Evolutionary conservation across 1,140 invertebrate species (phyloP).

Genomic region (Eufriesea mexicana): DNA sequence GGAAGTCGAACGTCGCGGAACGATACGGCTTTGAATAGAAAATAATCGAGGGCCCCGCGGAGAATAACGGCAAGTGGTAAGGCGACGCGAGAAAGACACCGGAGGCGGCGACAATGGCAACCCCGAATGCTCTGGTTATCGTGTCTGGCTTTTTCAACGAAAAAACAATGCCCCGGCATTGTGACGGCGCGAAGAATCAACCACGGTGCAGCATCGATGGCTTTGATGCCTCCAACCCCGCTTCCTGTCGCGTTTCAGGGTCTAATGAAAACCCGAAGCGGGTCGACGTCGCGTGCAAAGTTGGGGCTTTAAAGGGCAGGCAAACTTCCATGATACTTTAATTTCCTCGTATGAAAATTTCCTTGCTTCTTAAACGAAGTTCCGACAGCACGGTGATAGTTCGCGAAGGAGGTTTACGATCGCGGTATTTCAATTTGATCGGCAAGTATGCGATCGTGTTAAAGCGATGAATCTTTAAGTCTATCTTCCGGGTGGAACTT

Average conservation of each 20-base stretch:
- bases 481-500: too few relatives aligned
- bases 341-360: too few relatives aligned
- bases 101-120: constrained; percentile 2
- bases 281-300: too few relatives aligned
- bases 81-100: constrained; percentile 27
- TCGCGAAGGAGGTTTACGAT: too few relatives aligned
- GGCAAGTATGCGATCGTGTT: too few relatives aligned
- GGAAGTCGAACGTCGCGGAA: constrained; percentile 16
- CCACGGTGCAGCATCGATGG: constrained; percentile 7
- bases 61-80: constrained; percentile 45
- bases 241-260: neutral
- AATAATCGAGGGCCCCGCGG: constrained; percentile 35
- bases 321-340: too few relatives aligned
- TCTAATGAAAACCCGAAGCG: too few relatives aligned
- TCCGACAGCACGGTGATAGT: too few relatives aligned
- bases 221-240: neutral
- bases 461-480: too few relatives aligned
- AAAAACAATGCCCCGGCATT: constrained; percentile 34
- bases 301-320: too few relatives aligned
- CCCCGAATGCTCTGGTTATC: neutral
- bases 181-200: constrained; percentile 14
- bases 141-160: constrained; percentile 28
- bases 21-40: constrained; percentile 43
- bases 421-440: too few relatives aligned
- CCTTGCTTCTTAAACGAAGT: too few relatives aligned